phyloP scores from a whole-genome alignment of 2,113 vertebrate species.

The Orycteropus afer region DNA sequence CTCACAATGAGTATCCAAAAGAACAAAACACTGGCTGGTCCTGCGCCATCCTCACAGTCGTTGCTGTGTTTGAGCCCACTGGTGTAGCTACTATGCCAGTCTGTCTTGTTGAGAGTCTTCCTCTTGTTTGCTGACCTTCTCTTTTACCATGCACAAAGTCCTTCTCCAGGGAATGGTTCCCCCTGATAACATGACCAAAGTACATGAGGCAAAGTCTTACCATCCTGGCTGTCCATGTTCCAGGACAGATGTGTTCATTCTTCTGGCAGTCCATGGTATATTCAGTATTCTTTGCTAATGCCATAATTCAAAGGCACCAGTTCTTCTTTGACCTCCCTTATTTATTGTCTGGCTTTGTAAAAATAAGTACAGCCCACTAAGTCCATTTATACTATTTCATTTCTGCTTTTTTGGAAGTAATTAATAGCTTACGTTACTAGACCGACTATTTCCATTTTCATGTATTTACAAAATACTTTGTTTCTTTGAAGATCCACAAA shows the following conservation, averaged over 20 bases:
- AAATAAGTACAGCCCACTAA: constrained; percentile 29
- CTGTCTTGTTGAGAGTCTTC: background rate
- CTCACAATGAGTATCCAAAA: too few species aligned
- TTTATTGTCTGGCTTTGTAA: background rate
- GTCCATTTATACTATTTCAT: background rate
- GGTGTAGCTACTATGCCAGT: background rate
- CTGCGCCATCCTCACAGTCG: background rate
- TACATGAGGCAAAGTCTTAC: background rate
- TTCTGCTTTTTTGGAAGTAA: constrained; percentile 46
- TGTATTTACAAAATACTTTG: constrained; percentile 50
- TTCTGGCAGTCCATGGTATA: background rate
- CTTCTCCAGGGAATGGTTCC: background rate
- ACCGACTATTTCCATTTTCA: constrained; percentile 55
- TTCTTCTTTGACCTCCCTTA: background rate
- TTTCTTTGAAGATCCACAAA: constrained; percentile 39
- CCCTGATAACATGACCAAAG: background rate
- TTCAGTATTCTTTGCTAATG: background rate
- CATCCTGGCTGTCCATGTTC: background rate
- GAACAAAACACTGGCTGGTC: background rate
- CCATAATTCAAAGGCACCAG: background rate
- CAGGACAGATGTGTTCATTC: background rate
- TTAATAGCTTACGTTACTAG: constrained; percentile 46
- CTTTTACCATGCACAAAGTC: background rate
- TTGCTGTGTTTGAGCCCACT: background rate
- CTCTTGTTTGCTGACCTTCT: background rate